phyloP scores from a whole-genome alignment of 2,888 invertebrate genomes.

The Agonopterix alstromeriana region DNA sequence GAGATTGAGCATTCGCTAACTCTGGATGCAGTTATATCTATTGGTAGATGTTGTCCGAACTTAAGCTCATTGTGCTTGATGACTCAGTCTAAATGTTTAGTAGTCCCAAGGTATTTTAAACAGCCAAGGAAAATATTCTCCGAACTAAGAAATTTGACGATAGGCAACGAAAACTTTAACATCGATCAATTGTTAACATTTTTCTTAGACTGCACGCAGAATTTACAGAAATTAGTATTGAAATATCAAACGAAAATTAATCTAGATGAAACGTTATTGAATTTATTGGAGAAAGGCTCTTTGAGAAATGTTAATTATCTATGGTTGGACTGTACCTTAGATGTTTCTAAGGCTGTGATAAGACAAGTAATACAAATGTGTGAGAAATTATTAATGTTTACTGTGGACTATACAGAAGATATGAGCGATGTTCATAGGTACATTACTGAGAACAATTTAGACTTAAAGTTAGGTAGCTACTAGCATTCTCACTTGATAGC shows the following conservation, averaged over 20 bases:
- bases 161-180: slow-evolving; percentile 62
- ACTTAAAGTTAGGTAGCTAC: slow-evolving; percentile 62
- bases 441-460: slow-evolving; percentile 59
- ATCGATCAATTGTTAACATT: slow-evolving; percentile 53
- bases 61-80: slow-evolving; percentile 55
- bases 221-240: slow-evolving; percentile 50
- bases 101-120: slow-evolving; percentile 47
- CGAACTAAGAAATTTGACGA: slow-evolving; percentile 47
- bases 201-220: slow-evolving; percentile 54
- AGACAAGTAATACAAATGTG: slow-evolving; percentile 54
- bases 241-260: slow-evolving; percentile 63
- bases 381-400: slow-evolving; percentile 49
- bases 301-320: slow-evolving; percentile 48
- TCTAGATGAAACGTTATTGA: slow-evolving; percentile 45
- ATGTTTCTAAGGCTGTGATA: slow-evolving; percentile 53
- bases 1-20: slow-evolving; percentile 61
- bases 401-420: slow-evolving; percentile 51
- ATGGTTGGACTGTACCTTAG: slow-evolving; percentile 68
- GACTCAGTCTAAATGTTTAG: slow-evolving; percentile 57
- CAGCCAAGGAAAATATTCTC: slow-evolving; percentile 48
- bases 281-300: slow-evolving; percentile 49
- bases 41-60: slow-evolving; percentile 61
- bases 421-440: slow-evolving; percentile 49
- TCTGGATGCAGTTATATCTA: slow-evolving; percentile 49
- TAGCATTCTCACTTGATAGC: slow-evolving; percentile 18